Evolutionary conservation across 2,888 invertebrate genomes (phyloP).

Genomic region (Tiphia femorata): DNA sequence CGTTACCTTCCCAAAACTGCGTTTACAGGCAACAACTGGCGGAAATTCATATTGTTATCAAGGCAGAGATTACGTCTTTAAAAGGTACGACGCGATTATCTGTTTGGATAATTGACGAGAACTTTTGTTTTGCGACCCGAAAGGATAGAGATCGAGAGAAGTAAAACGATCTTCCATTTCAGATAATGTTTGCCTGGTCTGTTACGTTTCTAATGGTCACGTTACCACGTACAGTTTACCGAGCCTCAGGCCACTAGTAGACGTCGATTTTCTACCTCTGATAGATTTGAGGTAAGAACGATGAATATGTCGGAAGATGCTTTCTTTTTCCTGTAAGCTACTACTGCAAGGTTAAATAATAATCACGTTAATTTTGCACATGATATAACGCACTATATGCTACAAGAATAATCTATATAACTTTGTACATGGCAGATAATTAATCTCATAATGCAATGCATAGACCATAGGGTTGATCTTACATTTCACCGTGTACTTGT

Average conservation of each 20-base stretch:
- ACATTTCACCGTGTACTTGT: too few species aligned
- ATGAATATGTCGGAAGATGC: slow-evolving; percentile 13
- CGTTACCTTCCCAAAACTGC: slow-evolving; percentile 95
- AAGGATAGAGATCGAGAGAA: too few species aligned
- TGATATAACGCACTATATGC: slow-evolving; percentile 46
- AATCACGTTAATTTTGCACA: slow-evolving; percentile 44
- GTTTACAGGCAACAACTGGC: slow-evolving; percentile 93
- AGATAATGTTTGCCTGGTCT: slow-evolving; percentile 95
- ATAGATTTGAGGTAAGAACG: slow-evolving; percentile 88
- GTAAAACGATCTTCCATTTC: slow-evolving; percentile 43
- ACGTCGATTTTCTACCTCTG: slow-evolving; percentile 94
- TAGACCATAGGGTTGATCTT: too few species aligned
- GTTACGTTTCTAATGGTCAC: slow-evolving; percentile 95
- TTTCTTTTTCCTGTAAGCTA: slow-evolving; percentile 19
- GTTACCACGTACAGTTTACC: slow-evolving; percentile 95
- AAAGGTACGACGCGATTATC: slow-evolving; percentile 82
- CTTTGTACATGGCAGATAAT: too few species aligned
- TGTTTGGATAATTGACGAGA: too few species aligned
- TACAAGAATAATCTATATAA: slow-evolving; percentile 28
- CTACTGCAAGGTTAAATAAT: slow-evolving; percentile 29
- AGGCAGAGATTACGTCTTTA: slow-evolving; percentile 92
- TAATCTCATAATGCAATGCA: too few species aligned
- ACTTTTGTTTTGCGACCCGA: too few species aligned
- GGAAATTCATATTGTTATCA: slow-evolving; percentile 93
- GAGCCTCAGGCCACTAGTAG: slow-evolving; percentile 91